These are phyloP conservation scores for Oxygymnocypris stewartii DNA, from an alignment of 2,113 vertebrate species.

Conservation along the genomic window DNA sequence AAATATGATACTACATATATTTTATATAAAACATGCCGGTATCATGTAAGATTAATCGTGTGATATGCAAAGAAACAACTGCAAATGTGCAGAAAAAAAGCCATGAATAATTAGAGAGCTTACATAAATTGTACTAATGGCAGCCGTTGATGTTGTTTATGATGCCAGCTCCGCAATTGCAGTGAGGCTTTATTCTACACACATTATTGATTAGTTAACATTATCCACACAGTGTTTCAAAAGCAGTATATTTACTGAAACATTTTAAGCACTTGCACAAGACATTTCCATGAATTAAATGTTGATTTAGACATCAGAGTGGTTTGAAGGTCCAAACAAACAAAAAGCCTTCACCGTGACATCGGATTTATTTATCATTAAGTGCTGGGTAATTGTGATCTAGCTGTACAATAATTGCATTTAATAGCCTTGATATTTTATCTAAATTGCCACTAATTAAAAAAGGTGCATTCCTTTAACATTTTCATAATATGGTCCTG, in stretches of 20 bases:
- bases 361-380: slow-evolving; percentile 62
- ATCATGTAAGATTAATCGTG: not conserved
- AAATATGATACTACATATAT: not conserved
- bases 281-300: slow-evolving; percentile 64
- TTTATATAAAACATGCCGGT: not conserved
- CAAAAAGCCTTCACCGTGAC: slow-evolving; percentile 53
- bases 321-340: slow-evolving; percentile 50
- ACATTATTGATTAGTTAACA: slow-evolving; percentile 60
- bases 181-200: slow-evolving; percentile 47
- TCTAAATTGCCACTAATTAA: slow-evolving; percentile 54
- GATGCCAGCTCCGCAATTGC: slow-evolving; percentile 36
- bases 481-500: slow-evolving; percentile 35
- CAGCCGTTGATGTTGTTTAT: slow-evolving; percentile 48
- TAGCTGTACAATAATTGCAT: slow-evolving; percentile 63
- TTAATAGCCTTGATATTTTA: slow-evolving; percentile 64
- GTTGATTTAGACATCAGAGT: slow-evolving; percentile 58
- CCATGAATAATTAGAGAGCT: slow-evolving; percentile 43
- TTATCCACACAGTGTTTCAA: slow-evolving; percentile 57
- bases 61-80: slow-evolving; percentile 36
- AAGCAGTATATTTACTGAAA: slow-evolving; percentile 59
- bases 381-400: slow-evolving; percentile 64
- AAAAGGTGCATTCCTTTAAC: slow-evolving; percentile 51
- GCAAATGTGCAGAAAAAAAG: slow-evolving; percentile 8
- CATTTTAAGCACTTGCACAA: slow-evolving; percentile 57
- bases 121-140: slow-evolving; percentile 51